Percentiles rank a stretch among this genome's conserved stretches.
Conservation (phyloP, 2,797 vertebrate genomes). For the Garrulus glandarius region DNA sequence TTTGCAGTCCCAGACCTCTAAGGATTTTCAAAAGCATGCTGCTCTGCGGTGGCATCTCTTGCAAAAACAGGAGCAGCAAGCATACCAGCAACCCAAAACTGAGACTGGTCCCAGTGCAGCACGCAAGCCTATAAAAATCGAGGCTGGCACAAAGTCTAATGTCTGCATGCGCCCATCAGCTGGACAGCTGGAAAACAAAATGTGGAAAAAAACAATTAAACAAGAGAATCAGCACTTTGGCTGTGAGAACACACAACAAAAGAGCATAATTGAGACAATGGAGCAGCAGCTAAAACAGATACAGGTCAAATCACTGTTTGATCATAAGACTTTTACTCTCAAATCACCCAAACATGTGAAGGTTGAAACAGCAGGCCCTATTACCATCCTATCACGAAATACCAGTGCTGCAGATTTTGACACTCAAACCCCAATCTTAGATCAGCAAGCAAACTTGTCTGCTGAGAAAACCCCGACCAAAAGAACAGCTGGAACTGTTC, state of each 20-base stretch:
- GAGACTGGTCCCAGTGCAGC: constrained; percentile 66
- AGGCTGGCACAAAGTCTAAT: constrained; percentile 80
- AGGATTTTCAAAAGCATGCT: constrained; percentile 86
- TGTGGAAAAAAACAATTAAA: constrained; percentile 75
- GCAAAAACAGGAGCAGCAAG: constrained; percentile 87
- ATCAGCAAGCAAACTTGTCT: constrained; percentile 73
- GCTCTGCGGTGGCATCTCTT: constrained; percentile 89
- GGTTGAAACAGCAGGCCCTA: constrained; percentile 87
- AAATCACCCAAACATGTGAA: constrained; percentile 89
- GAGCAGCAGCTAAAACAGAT: constrained; percentile 92
- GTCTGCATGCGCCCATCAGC: constrained; percentile 67
- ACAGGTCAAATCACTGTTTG: constrained; percentile 89
- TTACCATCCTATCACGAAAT: constrained; percentile 87
- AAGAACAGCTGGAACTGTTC: constrained; percentile 86
- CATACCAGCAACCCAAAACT: constrained; percentile 73
- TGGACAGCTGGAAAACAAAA: constrained; percentile 73
- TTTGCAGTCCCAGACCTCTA: constrained; percentile 67
- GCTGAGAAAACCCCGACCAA: constrained; percentile 86
- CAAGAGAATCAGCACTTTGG: constrained; percentile 72
- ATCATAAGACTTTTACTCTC: constrained; percentile 85
- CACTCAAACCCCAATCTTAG: constrained; percentile 49
- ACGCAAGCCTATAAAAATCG: constrained; percentile 81
- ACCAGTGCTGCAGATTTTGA: constrained; percentile 76
- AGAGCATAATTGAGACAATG: constrained; percentile 93
- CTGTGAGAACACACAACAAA: constrained; percentile 72